phyloP scores from a whole-genome alignment of 2,797 vertebrate species.

The Chanos chanos region DNA sequence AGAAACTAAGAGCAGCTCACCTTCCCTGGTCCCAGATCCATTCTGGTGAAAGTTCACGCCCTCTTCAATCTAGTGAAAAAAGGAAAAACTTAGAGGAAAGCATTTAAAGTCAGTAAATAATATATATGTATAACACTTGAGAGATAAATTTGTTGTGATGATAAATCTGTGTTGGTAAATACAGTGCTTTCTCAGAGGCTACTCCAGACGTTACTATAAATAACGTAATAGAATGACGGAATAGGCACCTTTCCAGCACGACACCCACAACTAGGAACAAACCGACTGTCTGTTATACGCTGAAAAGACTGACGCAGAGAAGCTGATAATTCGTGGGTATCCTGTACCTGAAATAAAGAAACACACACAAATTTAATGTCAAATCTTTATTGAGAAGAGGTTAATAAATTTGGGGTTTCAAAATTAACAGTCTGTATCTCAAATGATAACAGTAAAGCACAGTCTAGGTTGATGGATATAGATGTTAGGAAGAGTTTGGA shows the following conservation, averaged over 20 bases:
- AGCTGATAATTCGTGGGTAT: slow-evolving; percentile 56
- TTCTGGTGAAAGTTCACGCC: slow-evolving; percentile 4
- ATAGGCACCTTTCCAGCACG: slow-evolving; percentile 25
- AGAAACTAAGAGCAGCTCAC: neutral
- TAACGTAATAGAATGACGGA: neutral
- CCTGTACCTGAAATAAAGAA: slow-evolving; percentile 58
- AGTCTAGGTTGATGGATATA: too few species aligned
- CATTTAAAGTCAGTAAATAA: neutral
- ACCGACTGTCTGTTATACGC: slow-evolving; percentile 59
- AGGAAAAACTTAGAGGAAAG: neutral
- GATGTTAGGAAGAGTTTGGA: too few species aligned
- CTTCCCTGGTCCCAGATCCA: neutral
- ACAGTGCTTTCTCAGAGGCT: too few species aligned
- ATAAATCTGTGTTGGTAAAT: too few species aligned
- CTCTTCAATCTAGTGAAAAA: slow-evolving; percentile 2
- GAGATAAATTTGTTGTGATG: too few species aligned
- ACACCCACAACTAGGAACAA: slow-evolving; percentile 48
- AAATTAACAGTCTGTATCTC: too few species aligned
- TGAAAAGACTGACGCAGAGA: slow-evolving; percentile 58
- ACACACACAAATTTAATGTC: slow-evolving; percentile 1
- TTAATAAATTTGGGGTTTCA: too few species aligned
- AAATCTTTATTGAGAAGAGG: too few species aligned
- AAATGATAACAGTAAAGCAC: too few species aligned
- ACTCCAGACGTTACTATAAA: too few species aligned
- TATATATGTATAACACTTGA: neutral